phyloP scores from a whole-genome alignment of 2,113 vertebrate species.

The Arothron firmamentum region DNA sequence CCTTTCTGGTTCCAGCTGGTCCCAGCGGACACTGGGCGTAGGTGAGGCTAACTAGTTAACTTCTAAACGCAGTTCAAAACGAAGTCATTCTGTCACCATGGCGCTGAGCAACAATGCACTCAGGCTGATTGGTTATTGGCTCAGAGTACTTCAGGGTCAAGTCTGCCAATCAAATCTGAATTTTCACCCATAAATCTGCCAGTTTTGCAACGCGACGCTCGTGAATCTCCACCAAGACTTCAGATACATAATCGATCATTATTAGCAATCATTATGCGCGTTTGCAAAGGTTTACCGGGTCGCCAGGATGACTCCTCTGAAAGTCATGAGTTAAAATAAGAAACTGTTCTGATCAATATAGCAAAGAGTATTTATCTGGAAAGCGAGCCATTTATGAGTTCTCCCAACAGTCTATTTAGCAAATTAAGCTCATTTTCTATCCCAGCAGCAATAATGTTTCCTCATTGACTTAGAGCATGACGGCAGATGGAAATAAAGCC shows the following conservation, averaged over 20 bases:
- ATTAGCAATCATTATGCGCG: too few species aligned
- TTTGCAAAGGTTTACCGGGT: too few species aligned
- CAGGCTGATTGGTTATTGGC: background rate
- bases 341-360: too few species aligned
- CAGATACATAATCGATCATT: background rate
- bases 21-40: too few species aligned
- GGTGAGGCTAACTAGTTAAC: too few species aligned
- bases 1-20: too few species aligned
- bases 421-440: background rate
- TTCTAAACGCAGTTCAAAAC: too few species aligned
- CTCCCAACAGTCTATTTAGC: background rate
- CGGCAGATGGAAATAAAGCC: background rate
- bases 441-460: background rate
- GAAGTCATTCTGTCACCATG: constrained; percentile 38
- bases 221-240: background rate
- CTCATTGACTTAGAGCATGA: background rate
- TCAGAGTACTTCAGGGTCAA: background rate
- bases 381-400: too few species aligned
- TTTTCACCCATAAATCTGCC: background rate
- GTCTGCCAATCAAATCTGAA: background rate
- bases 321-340: too few species aligned
- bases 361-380: too few species aligned
- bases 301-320: too few species aligned
- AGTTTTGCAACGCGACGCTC: too few species aligned
- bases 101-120: constrained; percentile 30